A percentile compares a stretch with the other conserved stretches of the same genome.
Evolutionary conservation across 2,113 vertebrate species (phyloP).

Genomic region (Chlamydotis undulata): DNA sequence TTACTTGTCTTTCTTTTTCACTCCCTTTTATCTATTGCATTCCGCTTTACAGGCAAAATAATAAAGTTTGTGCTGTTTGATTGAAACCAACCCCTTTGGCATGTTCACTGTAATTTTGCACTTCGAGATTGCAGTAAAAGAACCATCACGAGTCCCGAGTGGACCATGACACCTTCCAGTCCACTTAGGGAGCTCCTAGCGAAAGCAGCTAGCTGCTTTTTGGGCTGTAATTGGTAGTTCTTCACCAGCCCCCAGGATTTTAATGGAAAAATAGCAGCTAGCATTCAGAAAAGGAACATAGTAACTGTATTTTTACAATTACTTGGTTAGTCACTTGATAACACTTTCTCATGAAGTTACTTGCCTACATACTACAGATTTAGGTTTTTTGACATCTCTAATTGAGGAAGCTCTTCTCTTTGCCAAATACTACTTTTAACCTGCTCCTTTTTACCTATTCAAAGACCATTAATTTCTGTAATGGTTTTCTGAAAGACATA

Average conservation of each 20-base stretch:
- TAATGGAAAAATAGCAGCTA: neutral
- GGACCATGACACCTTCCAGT: neutral
- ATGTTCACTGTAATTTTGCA: too few relatives aligned
- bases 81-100: too few relatives aligned
- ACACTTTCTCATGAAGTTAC: neutral
- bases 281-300: neutral
- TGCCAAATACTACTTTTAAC: constrained; percentile 9
- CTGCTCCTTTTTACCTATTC: constrained; percentile 1
- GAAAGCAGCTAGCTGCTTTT: neutral
- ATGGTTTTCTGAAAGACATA: constrained; percentile 27
- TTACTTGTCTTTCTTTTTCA: too few relatives aligned
- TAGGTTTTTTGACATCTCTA: constrained; percentile 13
- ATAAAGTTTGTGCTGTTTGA: too few relatives aligned
- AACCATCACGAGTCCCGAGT: too few relatives aligned
- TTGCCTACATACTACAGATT: neutral
- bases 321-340: neutral
- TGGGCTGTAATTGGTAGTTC: neutral
- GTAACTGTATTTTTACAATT: neutral
- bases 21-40: too few relatives aligned
- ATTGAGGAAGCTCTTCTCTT: neutral
- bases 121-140: too few relatives aligned
- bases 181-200: neutral
- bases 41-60: too few relatives aligned
- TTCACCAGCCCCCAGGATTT: neutral
- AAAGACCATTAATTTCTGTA: constrained; percentile 26